phyloP scores from a whole-genome alignment of 2,797 vertebrate genomes.

The Sebastes kiyomatsui region DNA sequence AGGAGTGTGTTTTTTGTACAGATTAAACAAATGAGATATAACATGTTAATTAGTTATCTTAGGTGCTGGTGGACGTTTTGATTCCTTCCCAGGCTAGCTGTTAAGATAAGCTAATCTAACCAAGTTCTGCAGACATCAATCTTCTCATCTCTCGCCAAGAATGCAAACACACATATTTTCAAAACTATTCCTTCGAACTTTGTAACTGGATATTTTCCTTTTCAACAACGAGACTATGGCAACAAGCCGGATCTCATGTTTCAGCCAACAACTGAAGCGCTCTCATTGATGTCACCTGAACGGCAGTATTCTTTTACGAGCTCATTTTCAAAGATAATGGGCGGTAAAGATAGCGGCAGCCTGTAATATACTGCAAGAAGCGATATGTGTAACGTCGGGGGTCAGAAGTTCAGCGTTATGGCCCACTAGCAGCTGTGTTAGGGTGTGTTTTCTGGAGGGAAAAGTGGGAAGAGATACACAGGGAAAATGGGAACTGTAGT shows the following conservation, averaged over 20 bases:
- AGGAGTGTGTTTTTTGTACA: background rate
- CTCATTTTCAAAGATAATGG: slow-evolving; percentile 37
- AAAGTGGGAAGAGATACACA: background rate
- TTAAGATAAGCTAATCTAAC: background rate
- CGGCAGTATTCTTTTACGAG: slow-evolving; percentile 52
- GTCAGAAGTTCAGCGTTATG: slow-evolving; percentile 45
- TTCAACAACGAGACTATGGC: slow-evolving; percentile 37
- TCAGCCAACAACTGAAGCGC: slow-evolving; percentile 43
- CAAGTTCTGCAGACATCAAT: background rate
- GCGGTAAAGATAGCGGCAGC: slow-evolving; percentile 61
- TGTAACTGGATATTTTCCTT: slow-evolving; percentile 55
- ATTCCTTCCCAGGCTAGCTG: background rate
- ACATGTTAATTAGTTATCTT: background rate
- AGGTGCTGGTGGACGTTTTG: background rate
- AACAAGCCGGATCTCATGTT: slow-evolving; percentile 44
- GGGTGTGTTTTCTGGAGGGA: slow-evolving; percentile 15
- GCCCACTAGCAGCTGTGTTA: background rate
- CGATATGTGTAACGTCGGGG: background rate
- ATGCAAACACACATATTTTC: background rate
- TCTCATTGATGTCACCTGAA: slow-evolving; percentile 51
- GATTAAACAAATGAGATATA: background rate
- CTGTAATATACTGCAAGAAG: slow-evolving; percentile 2
- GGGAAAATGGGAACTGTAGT: background rate
- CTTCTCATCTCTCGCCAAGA: background rate
- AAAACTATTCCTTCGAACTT: slow-evolving; percentile 3